These are phyloP conservation scores for Stigmatopora argus DNA, from an alignment of 2,113 vertebrate species.

Conservation along the genomic window DNA sequence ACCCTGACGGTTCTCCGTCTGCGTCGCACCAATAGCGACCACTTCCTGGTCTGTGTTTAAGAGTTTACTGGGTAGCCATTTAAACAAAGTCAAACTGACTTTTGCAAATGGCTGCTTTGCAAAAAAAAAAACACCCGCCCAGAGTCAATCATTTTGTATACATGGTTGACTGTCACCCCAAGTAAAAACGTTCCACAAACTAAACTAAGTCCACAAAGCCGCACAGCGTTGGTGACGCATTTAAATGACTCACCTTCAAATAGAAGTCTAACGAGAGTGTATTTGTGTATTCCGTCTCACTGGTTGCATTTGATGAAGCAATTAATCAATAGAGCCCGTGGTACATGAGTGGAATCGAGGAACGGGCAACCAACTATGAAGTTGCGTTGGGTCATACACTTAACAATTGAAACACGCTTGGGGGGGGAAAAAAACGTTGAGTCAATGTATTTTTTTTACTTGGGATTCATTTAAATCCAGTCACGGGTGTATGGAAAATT, in stretches of 20 bases:
- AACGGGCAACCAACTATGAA: background rate
- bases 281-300: background rate
- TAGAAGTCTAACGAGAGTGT: background rate
- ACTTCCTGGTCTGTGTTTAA: constrained; percentile 2
- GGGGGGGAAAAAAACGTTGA: background rate
- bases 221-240: background rate
- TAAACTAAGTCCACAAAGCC: background rate
- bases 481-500: background rate
- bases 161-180: background rate
- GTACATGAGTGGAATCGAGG: background rate
- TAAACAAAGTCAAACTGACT: background rate
- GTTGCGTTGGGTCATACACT: background rate
- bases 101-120: background rate
- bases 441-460: background rate
- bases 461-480: background rate
- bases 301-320: background rate
- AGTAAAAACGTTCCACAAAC: background rate
- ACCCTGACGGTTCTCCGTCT: constrained; percentile 39
- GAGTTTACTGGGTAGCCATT: background rate
- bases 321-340: background rate
- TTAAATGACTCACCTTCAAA: background rate
- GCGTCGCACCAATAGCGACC: constrained; percentile 28
- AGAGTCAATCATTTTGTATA: background rate
- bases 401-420: background rate
- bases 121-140: background rate